Percentiles rank a stretch among this genome's conserved stretches.
phyloP scores from a whole-genome alignment of 2,888 invertebrate species.

The Philhelius pedissequus region DNA sequence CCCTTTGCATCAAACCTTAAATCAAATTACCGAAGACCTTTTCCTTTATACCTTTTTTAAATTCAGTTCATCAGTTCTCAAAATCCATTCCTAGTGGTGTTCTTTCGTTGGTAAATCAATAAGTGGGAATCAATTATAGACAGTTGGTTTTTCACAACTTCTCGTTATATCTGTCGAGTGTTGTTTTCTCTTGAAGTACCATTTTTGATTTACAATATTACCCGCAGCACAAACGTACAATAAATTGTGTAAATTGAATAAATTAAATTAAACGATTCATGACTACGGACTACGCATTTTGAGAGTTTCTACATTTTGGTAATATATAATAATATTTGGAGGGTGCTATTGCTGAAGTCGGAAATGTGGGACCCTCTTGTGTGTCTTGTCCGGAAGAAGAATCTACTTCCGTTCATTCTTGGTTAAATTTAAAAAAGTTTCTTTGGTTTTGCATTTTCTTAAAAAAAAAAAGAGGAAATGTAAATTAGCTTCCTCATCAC shows the following conservation, averaged over 20 bases:
- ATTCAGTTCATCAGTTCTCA: not conserved
- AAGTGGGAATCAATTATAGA: not conserved
- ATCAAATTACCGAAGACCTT: not conserved
- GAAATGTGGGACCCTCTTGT: slow-evolving; percentile 10
- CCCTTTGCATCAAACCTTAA: not conserved
- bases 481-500: slow-evolving; percentile 18
- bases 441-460: not conserved
- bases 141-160: not conserved
- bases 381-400: slow-evolving; percentile 52
- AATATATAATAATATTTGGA: slow-evolving; percentile 8
- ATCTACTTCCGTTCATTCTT: slow-evolving; percentile 44
- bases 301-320: slow-evolving; percentile 8
- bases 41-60: slow-evolving; percentile 1
- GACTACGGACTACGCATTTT: slow-evolving; percentile 23
- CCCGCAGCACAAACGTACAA: slow-evolving; percentile 37
- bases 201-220: slow-evolving; percentile 5
- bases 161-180: not conserved
- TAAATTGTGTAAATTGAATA: slow-evolving; percentile 44
- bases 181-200: slow-evolving; percentile 8
- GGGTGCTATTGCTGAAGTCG: slow-evolving; percentile 1
- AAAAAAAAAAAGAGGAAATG: slow-evolving; percentile 19
- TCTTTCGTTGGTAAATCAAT: not conserved
- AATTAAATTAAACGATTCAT: slow-evolving; percentile 64
- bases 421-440: slow-evolving; percentile 29
- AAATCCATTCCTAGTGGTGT: not conserved